phyloP scores from a whole-genome alignment of 2,113 vertebrate genomes.

The Ariopsis seemanni region DNA sequence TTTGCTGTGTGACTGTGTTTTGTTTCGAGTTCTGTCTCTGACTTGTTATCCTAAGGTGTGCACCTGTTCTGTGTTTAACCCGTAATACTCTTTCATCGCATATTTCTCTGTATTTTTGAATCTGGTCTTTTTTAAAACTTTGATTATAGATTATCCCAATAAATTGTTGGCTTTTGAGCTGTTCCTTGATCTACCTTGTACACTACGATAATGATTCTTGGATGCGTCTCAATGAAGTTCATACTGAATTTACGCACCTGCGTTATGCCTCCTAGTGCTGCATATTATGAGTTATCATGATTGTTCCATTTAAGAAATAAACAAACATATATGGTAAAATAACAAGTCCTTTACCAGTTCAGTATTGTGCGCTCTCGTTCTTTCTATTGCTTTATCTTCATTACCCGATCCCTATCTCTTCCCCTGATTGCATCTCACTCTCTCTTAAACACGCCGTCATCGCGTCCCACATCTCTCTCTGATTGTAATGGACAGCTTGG shows the following conservation, averaged over 20 bases:
- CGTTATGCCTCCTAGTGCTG: background rate
- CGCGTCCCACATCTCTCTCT: slow-evolving; percentile 56
- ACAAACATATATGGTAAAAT: background rate
- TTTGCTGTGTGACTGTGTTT: background rate
- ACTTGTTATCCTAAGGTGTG: background rate
- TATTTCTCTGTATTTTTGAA: background rate
- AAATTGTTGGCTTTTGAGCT: no score
- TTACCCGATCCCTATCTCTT: slow-evolving; percentile 23
- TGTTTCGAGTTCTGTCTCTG: background rate
- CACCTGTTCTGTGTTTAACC: background rate
- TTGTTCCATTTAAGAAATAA: background rate
- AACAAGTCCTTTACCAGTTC: background rate
- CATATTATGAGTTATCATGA: background rate
- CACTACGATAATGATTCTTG: background rate
- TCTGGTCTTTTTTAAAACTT: background rate
- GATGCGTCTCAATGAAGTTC: background rate
- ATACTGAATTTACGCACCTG: background rate
- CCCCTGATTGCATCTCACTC: slow-evolving; percentile 1
- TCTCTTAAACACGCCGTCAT: slow-evolving; percentile 32
- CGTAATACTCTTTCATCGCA: background rate
- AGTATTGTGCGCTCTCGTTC: background rate
- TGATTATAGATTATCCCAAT: background rate
- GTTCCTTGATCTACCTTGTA: no score
- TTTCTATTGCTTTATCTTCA: slow-evolving; percentile 5
- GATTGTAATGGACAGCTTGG: slow-evolving; percentile 72